Percentiles rank a stretch among this genome's conserved stretches.
phyloP scores from a whole-genome alignment of 2,797 vertebrate species.

The Psittacula echo region DNA sequence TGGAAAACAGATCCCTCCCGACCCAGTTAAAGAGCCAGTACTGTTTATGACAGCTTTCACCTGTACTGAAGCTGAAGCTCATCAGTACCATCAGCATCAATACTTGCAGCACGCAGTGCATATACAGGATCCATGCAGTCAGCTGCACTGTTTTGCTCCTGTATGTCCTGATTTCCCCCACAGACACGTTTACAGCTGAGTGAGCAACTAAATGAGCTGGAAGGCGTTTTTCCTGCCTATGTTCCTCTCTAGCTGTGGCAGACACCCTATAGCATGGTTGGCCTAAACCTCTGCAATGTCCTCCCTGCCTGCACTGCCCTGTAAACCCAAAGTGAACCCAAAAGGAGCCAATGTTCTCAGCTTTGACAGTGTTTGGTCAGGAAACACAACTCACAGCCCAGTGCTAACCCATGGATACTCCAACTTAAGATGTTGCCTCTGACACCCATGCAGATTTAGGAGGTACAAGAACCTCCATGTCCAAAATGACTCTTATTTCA shows the following conservation, averaged over 20 bases:
- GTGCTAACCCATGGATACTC: background rate
- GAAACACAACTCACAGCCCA: background rate
- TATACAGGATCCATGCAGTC: background rate
- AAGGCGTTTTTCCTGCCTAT: fast-evolving
- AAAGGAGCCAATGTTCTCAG: background rate
- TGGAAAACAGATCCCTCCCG: background rate
- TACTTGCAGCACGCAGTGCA: background rate
- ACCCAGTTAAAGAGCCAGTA: fast-evolving
- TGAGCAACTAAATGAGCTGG: fast-evolving
- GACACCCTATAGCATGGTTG: background rate
- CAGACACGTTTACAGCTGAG: background rate
- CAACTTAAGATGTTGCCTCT: background rate
- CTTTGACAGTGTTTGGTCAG: background rate
- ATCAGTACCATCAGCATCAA: background rate
- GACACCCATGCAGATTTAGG: background rate
- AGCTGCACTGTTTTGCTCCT: background rate
- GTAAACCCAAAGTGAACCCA: background rate
- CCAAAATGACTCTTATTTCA: background rate
- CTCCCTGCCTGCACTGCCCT: background rate
- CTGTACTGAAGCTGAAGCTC: background rate
- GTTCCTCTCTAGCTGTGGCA: background rate
- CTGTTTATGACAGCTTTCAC: background rate
- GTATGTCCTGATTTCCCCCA: background rate
- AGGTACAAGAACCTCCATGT: background rate
- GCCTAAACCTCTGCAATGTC: background rate